A percentile compares a stretch with the other conserved stretches of the same genome.
Evolutionary conservation across 2,113 vertebrate species (phyloP).

Genomic region (Herpetotheres cachinnans): DNA sequence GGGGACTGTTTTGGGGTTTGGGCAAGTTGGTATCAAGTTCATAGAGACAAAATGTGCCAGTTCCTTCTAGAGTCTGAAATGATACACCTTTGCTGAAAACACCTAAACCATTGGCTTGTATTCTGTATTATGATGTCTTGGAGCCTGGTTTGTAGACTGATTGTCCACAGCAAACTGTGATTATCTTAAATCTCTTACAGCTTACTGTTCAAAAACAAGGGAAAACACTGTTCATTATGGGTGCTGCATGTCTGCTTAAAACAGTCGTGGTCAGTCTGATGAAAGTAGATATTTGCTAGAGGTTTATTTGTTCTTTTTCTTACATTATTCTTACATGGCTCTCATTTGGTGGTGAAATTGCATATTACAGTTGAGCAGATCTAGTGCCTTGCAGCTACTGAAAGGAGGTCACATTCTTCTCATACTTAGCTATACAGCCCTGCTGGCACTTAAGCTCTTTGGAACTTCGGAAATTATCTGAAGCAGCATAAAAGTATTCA

Average conservation of each 20-base stretch:
- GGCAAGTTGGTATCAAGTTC: not conserved
- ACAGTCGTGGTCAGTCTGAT: not conserved
- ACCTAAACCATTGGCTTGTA: not conserved
- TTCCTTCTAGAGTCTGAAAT: not conserved
- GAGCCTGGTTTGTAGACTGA: not conserved
- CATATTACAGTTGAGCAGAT: not conserved
- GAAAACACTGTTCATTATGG: not conserved
- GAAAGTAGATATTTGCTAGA: not conserved
- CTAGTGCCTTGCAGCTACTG: not conserved
- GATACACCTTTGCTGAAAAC: not conserved
- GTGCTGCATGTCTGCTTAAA: not conserved
- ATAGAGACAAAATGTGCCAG: not conserved
- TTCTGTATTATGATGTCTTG: not conserved
- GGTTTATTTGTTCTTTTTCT: not conserved
- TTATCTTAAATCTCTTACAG: not conserved
- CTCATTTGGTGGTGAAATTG: not conserved
- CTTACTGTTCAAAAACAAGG: not conserved
- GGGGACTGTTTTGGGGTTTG: rapidly evolving
- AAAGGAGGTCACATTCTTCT: not conserved
- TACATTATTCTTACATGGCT: not conserved
- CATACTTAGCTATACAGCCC: not conserved
- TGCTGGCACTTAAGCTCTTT: not conserved
- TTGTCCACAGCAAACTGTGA: rapidly evolving
- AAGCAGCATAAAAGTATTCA: not conserved
- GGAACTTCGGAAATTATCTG: not conserved